Evolutionary conservation across 2,888 invertebrate genomes (phyloP), one percentile per base, ranked within the genome.

Genomic region (Habroteleia sp.): DNA sequence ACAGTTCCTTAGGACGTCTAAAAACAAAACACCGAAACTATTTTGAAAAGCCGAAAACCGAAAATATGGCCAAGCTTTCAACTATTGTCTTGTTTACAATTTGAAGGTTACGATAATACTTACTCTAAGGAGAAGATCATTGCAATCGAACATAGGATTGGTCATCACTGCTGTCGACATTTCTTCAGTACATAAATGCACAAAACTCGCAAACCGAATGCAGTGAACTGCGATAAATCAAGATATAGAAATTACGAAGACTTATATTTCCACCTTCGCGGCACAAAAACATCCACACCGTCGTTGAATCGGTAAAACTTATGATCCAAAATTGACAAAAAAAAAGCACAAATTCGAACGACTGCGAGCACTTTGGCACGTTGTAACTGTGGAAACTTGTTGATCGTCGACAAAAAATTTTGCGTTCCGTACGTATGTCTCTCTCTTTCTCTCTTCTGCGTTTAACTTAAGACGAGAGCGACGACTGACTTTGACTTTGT

Each of bases 141-240:
- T 92, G 90, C 93, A 93, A 86, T 93, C 93, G 90, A 93, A 93
- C 91, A 93, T 91, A 87, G 93, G 91, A 90, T 92, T 87, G 90
- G 92, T 92, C 93, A 94, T 93, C 89, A 94, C 93, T 89, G 93
- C 93, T 83, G 94, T 93, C 90, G 94, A 94, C 94, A 94, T 94
- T 88, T 46, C 17, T 29, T 74, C 50, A 68, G 68, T 42, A 54
- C 58, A 58, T 69, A 62, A 74, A 74, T 62, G 50, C 48, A 56
- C 63, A 68, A 62, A 69, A 69, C 39, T 62, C 8, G 25, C 1
- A 42, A 60, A 65, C 44, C 56, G 37, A 4, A 13, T 6, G 46
- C 56, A 52, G 52, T 31, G 37, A 66, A 66, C 46, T 56, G 46
- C 46, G 35, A 37, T 7, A 4, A 25, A 1, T 50, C 13, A 6